Conservation (phyloP, 1,140 invertebrate species). For the Hylaeus volcanicus region DNA sequence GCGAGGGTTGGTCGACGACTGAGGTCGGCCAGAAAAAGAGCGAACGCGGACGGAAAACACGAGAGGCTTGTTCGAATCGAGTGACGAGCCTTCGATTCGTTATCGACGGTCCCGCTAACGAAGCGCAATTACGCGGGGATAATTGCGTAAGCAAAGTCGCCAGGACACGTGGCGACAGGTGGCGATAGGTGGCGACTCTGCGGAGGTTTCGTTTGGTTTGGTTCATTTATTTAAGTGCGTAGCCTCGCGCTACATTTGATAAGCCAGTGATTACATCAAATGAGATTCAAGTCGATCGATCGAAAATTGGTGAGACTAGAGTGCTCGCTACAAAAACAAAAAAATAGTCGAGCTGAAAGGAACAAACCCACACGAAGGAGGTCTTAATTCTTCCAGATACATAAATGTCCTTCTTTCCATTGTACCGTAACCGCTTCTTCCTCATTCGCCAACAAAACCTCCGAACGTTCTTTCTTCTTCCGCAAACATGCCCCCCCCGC, state of each 20-base stretch:
- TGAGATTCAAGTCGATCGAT: no score
- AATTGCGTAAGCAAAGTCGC: constrained; percentile 4
- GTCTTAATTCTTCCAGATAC: neutral
- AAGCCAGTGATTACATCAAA: no score
- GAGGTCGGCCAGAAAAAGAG: constrained; percentile 2
- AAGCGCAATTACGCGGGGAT: constrained; percentile 17
- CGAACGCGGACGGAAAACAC: constrained; percentile 5
- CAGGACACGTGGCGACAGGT: neutral
- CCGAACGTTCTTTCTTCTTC: neutral
- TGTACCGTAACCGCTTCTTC: neutral
- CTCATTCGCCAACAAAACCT: neutral
- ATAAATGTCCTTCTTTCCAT: neutral
- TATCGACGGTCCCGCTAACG: neutral
- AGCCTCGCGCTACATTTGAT: no score
- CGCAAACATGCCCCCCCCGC: neutral
- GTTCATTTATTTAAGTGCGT: no score
- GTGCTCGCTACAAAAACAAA: no score
- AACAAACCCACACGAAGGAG: no score
- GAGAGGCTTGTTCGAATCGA: constrained; percentile 2
- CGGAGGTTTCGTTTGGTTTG: no score
- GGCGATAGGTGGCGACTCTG: no score
- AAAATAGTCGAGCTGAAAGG: no score
- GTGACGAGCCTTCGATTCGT: neutral
- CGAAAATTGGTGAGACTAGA: no score
- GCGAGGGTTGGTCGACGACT: neutral